Conservation (phyloP, 1,140 invertebrate species). For the Nixonia krombeini region DNA sequence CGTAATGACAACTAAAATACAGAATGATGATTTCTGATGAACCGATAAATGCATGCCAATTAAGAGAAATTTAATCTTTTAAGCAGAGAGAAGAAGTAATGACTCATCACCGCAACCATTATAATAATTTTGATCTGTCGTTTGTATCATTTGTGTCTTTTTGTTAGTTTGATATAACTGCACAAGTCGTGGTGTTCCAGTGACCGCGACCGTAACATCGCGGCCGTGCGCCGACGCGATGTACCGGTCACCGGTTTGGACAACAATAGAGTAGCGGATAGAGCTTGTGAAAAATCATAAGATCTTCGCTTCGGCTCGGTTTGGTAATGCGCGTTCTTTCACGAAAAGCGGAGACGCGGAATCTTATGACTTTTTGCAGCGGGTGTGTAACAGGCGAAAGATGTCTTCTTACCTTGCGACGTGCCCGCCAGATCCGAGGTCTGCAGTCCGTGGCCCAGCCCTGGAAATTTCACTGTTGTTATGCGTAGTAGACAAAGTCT, state of each 20-base stretch:
- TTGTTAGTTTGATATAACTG: constrained; percentile 72
- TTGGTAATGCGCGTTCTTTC: not conserved
- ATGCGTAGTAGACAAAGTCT: constrained; percentile 61
- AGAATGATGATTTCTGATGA: constrained; percentile 70
- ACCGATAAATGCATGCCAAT: constrained; percentile 71
- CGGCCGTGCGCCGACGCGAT: constrained; percentile 39
- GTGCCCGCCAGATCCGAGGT: constrained; percentile 83
- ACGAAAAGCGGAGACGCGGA: not conserved
- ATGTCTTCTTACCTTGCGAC: constrained; percentile 84
- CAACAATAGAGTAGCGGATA: constrained; percentile 62
- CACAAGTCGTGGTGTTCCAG: constrained; percentile 65
- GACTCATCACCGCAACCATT: constrained; percentile 71
- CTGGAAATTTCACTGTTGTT: constrained; percentile 74
- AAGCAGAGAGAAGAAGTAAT: constrained; percentile 68
- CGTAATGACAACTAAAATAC: constrained; percentile 60
- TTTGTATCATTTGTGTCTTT: constrained; percentile 55
- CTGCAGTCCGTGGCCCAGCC: constrained; percentile 77
- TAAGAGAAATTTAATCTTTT: constrained; percentile 70
- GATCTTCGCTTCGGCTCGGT: not conserved
- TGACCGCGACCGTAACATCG: constrained; percentile 46
- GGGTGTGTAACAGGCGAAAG: constrained; percentile 25
- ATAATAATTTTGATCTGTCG: constrained; percentile 50
- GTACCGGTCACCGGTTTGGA: constrained; percentile 53
- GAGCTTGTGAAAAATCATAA: constrained; percentile 57
- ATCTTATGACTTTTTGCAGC: constrained; percentile 51